Conservation (phyloP, 2,113 vertebrate species). For the Macquaria australasica region DNA sequence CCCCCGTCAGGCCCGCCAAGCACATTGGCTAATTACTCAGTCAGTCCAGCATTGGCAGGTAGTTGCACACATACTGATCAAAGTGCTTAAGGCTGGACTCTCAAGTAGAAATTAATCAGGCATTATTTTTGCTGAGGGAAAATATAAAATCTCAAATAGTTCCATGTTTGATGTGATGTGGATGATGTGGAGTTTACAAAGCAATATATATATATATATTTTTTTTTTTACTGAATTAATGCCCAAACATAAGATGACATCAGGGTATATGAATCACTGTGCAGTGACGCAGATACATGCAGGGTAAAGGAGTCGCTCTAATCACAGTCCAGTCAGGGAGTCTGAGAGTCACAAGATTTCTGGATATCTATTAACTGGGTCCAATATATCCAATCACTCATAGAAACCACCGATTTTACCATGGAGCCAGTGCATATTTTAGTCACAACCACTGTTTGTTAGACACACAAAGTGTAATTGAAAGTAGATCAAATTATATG, state of each 20-base stretch:
- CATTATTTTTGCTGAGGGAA: slow-evolving; percentile 63
- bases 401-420: neutral
- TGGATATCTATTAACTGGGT: neutral
- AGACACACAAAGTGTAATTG: neutral
- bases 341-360: slow-evolving; percentile 12
- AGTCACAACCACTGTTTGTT: neutral
- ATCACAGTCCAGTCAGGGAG: slow-evolving; percentile 13
- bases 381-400: neutral
- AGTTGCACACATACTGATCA: slow-evolving; percentile 82
- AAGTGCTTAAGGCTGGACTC: slow-evolving; percentile 71
- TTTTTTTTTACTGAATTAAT: slow-evolving; percentile 29
- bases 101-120: slow-evolving; percentile 83
- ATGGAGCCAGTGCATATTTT: neutral
- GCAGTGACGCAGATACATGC: neutral
- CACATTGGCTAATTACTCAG: slow-evolving; percentile 85
- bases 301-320: slow-evolving; percentile 19
- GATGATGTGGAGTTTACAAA: slow-evolving; percentile 39
- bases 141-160: slow-evolving; percentile 51
- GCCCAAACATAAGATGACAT: slow-evolving; percentile 31
- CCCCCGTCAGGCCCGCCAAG: slow-evolving; percentile 72
- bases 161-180: slow-evolving; percentile 38
- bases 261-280: slow-evolving; percentile 34
- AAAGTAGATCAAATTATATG: neutral
- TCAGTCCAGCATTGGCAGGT: slow-evolving; percentile 83
- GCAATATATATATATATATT: neutral